Base-by-base conservation (phyloP, 2,888 invertebrate species). In the Dysmachus trigonus region DNA sequence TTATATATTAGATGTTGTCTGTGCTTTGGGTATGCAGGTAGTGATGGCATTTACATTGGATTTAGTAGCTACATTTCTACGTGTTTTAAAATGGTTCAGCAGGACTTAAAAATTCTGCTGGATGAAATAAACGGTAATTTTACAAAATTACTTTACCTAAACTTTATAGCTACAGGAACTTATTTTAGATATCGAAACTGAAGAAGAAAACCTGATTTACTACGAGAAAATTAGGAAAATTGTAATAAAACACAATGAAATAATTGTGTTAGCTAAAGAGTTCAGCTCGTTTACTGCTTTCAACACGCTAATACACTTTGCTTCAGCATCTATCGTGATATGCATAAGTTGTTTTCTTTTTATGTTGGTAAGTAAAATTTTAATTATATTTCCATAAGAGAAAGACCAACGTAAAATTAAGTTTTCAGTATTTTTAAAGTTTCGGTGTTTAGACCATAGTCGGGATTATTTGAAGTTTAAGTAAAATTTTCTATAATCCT, bases 31-130 rank as follows among this genome's bases (percentile, higher is more conserved):
- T 91, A 92, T 85, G 89, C 90, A 85, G 90, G 89, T 81, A 90
- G 90, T 41, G 92, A 92, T 88, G 91, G 91, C 18, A 89, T 90
- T 83, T 91, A 91, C 85, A 87, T 91, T 27, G 91, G 90, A 73
- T 88, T 90, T 79, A 91, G 91, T 88, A 85, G 90, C 86, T 91
- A 91, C 87, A 89, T 90, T 83, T 89, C 90, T 62, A 89, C 90
- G 0, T 87, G 90, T 22, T 91, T 91, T 87, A 89, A 90, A 53
- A 89, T 90, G 87, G 84, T 92, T 79, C 90, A 91, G 86, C 88
- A 89, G 86, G 91, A 91, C 86, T 89, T 91, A 41, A 84, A 53
- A 38, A 62, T 8, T 62, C 1, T 77, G 5, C 30, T 85, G 15
- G 2, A 10, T 30, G 38, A 62, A 38, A 18, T 76, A 1, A 30